Percentiles rank a stretch among this genome's conserved stretches.
Conservation (phyloP, 2,113 vertebrate species). For the Mohoua ochrocephala region DNA sequence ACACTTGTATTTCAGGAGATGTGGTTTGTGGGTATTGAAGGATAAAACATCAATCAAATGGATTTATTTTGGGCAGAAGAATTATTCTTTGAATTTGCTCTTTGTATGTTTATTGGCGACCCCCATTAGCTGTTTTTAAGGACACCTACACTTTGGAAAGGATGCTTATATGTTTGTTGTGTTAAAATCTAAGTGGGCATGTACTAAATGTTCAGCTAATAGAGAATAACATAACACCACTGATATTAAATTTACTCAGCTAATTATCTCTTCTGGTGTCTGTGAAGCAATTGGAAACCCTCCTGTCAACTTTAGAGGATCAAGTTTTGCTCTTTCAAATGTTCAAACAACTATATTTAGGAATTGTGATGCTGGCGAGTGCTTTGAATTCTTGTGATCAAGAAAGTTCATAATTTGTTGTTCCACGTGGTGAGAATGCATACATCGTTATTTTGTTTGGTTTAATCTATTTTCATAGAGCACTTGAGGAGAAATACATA, state of each 20-base stretch:
- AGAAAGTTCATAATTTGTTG: neutral
- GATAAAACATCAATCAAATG: neutral
- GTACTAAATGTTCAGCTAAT: neutral
- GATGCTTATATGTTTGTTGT: neutral
- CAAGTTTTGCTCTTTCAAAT: neutral
- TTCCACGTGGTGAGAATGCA: neutral
- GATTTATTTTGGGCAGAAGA: neutral
- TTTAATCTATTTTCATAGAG: neutral
- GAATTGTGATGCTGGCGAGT: neutral
- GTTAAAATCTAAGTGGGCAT: neutral
- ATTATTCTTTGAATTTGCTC: neutral
- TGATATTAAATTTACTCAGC: neutral
- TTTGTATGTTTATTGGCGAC: neutral
- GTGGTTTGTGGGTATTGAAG: neutral
- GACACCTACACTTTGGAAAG: neutral
- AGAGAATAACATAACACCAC: neutral
- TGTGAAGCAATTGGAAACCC: neutral
- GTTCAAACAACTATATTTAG: neutral
- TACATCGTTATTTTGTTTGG: neutral
- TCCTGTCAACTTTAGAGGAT: neutral
- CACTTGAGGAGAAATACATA: neutral
- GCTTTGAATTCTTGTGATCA: neutral
- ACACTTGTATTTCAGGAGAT: neutral
- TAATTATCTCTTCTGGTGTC: neutral
- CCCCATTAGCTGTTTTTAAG: neutral